Evolutionary conservation across 2,888 invertebrate genomes (phyloP), one percentile per base, ranked within the genome.

Genomic region (Amphimallon solstitiale): DNA sequence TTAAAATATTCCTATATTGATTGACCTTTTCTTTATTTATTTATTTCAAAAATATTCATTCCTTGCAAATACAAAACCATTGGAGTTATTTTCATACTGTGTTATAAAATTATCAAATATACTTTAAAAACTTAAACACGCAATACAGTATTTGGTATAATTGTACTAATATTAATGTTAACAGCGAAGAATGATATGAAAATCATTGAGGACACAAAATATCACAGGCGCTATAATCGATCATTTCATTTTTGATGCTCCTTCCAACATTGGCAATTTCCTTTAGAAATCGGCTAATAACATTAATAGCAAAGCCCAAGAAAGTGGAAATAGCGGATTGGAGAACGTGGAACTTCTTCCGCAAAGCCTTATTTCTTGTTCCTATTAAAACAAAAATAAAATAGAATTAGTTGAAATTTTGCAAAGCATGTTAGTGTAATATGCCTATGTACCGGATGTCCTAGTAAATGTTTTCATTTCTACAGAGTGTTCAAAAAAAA

Each of bases 331-430:
- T 6, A 59, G 38, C 9, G 65, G 49, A 10, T 46, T 21, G 9
- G 65, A 65, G 29, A 65, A 51, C 6, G 51, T 67, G 46, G 70
- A 63, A 45, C 72, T 70, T 17, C 52, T 56, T 19, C 73, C 73
- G 63, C 73, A 73, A 17, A 72, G 48, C 56, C 71, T 66, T 15
- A 73, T 73, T 62, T 73, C 73, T 45, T 68, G 66, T 49, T 73
- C 73, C 72, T 73, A 46, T 15, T 29, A 29, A 71, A 60, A 34
- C 2, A 49, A 43, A 51, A 40, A 19, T 52, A 6, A 10, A 63
- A 37, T 51, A 21, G 17, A n/a, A 51, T 29, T 37, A n/a, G n/a
- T 15, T 48, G 9, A 48, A 17, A 38, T 14, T 46, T 14, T 10
- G 4, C n/a, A 46, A 56, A 3, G 5, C n/a, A n/a, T n/a, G n/a